Evolutionary conservation across 2,888 invertebrate species (phyloP).

Genomic region (Sinodicranocentrus sp.): DNA sequence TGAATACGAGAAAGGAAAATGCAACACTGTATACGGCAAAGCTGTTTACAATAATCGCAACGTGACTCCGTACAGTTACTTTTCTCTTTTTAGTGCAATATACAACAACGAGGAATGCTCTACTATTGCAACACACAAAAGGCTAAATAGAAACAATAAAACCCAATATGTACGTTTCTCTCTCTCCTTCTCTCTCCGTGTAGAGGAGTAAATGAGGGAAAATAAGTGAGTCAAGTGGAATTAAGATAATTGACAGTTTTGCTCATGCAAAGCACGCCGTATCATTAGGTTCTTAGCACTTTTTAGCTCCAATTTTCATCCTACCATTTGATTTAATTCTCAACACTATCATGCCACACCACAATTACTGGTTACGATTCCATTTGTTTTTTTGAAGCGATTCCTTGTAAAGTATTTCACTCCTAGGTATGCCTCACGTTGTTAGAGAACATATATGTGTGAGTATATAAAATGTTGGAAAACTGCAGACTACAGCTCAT

Average conservation of each 20-base stretch:
- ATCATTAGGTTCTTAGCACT: constrained; percentile 59
- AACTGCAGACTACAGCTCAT: constrained; percentile 3
- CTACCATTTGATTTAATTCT: constrained; percentile 48
- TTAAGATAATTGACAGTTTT: constrained; percentile 69
- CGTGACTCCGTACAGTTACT: too few relatives aligned
- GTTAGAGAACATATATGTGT: neutral
- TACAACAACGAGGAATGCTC: too few relatives aligned
- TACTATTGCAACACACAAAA: neutral
- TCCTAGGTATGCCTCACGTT: neutral
- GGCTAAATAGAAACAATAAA: neutral
- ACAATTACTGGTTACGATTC: constrained; percentile 44
- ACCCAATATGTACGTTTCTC: neutral
- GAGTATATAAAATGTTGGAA: neutral
- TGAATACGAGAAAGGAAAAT: too few relatives aligned
- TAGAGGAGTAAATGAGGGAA: constrained; percentile 8
- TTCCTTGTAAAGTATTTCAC: neutral
- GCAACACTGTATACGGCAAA: constrained; percentile 14
- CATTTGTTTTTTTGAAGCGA: constrained; percentile 23
- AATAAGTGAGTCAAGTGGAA: constrained; percentile 59
- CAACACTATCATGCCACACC: constrained; percentile 55
- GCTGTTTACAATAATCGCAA: too few relatives aligned
- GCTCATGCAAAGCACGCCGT: constrained; percentile 63
- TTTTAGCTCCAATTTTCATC: constrained; percentile 44
- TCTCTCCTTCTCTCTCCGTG: neutral
- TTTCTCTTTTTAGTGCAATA: too few relatives aligned